A percentile compares a stretch with the other conserved stretches of the same genome.
These are phyloP conservation scores for Sinodicranocentrus sp. DNA, from an alignment of 2,888 invertebrate genomes.

Conservation along the genomic window DNA sequence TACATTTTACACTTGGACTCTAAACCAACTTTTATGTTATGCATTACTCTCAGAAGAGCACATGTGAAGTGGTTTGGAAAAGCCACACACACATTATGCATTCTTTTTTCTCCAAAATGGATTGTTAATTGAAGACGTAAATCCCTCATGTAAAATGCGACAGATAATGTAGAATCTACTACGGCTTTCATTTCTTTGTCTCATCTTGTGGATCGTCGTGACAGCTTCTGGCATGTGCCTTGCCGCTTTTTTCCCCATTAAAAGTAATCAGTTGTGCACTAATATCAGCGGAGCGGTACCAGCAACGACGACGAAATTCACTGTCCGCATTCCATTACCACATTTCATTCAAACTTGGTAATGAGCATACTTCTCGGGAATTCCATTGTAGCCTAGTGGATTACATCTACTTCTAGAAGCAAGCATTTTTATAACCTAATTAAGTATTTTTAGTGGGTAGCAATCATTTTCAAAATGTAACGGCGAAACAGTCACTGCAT, in stretches of 20 bases:
- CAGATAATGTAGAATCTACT: slow-evolving; percentile 46
- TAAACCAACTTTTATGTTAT: too few relatives aligned
- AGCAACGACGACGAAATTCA: slow-evolving; percentile 30
- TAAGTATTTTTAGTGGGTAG: slow-evolving; percentile 4
- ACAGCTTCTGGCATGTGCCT: slow-evolving; percentile 65
- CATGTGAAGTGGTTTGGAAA: too few relatives aligned
- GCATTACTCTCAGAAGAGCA: too few relatives aligned
- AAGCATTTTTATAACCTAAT: slow-evolving; percentile 54
- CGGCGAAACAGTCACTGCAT: too few relatives aligned
- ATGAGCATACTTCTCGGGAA: slow-evolving; percentile 56
- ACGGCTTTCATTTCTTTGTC: slow-evolving; percentile 54
- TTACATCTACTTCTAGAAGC: not conserved
- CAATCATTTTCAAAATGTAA: too few relatives aligned
- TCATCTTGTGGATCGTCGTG: slow-evolving; percentile 51
- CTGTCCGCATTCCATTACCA: slow-evolving; percentile 58
- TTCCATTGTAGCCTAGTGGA: slow-evolving; percentile 49
- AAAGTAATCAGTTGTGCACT: slow-evolving; percentile 58
- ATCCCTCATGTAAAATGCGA: slow-evolving; percentile 41
- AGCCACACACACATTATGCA: slow-evolving; percentile 14
- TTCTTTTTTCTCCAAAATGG: slow-evolving; percentile 32
- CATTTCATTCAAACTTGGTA: slow-evolving; percentile 32
- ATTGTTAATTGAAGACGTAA: slow-evolving; percentile 36
- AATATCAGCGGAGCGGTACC: not conserved
- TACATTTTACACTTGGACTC: too few relatives aligned
- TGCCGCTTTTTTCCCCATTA: slow-evolving; percentile 50